phyloP scores from a whole-genome alignment of 2,888 invertebrate genomes.

The Clusia tigrina region DNA sequence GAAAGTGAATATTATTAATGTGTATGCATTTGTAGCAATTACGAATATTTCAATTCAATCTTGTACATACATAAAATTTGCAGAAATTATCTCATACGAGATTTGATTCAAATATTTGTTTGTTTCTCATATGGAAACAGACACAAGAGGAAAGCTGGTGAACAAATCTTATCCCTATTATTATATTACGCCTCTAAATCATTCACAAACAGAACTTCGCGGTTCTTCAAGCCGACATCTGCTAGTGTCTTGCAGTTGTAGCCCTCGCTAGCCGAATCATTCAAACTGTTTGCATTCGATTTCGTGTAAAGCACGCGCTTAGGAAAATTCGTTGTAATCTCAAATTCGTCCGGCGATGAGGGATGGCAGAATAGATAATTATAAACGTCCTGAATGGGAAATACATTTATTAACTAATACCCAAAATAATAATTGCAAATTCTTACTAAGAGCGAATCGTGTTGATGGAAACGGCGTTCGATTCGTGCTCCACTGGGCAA shows the following conservation, averaged over 20 bases:
- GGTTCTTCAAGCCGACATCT: conserved; percentile 84
- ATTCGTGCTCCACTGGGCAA: conserved; percentile 89
- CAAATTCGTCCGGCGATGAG: conserved; percentile 89
- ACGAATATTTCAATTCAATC: no score
- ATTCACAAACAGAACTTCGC: conserved; percentile 93
- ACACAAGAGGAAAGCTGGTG: no score
- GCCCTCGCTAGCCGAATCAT: conserved; percentile 35
- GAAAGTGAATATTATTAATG: no score
- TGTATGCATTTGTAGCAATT: no score
- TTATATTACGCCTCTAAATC: conserved; percentile 82
- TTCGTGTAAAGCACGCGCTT: conserved; percentile 76
- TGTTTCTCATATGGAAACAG: no score
- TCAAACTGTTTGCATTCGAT: conserved; percentile 33
- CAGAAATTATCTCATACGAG: no score
- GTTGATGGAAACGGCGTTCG: conserved; percentile 83
- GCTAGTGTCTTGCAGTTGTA: conserved; percentile 54
- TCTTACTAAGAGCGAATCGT: conserved; percentile 82
- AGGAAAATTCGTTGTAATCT: conserved; percentile 95
- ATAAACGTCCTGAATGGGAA: conserved; percentile 79
- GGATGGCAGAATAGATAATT: conserved; percentile 96
- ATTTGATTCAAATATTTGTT: no score
- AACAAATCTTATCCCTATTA: no score
- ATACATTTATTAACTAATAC: conserved; percentile 13
- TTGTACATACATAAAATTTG: no score
- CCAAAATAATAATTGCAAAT: not conserved